phyloP scores from a whole-genome alignment of 2,888 invertebrate genomes.

The Pseudococcus jackbeardsleyi region DNA sequence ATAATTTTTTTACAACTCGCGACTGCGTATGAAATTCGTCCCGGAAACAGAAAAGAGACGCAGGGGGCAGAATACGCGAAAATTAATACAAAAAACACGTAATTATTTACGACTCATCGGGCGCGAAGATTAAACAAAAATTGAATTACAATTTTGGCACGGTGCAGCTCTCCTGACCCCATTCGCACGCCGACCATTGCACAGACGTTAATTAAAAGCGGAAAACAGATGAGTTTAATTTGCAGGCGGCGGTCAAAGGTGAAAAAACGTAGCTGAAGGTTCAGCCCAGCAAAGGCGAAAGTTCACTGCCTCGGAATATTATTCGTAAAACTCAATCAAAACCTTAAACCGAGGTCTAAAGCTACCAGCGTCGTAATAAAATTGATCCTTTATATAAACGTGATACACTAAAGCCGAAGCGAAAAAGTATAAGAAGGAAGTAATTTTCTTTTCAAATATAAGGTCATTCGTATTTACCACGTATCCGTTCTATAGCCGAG shows the following conservation, averaged over 20 bases:
- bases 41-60: not conserved
- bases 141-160: conserved; percentile 32
- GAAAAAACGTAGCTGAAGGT: not conserved
- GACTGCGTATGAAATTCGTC: not conserved
- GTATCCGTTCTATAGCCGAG: not conserved
- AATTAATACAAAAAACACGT: conserved; percentile 36
- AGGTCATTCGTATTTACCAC: conserved; percentile 41
- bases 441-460: conserved; percentile 37
- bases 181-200: not conserved
- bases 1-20: conserved; percentile 13
- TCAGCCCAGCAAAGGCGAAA: not conserved
- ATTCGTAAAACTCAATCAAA: conserved; percentile 48
- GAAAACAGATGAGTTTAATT: conserved; percentile 33
- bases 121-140: conserved; percentile 9
- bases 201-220: conserved; percentile 41
- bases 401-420: not conserved
- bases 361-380: conserved; percentile 16
- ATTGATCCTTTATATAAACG: conserved; percentile 34
- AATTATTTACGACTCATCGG: conserved; percentile 48
- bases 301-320: not conserved
- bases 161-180: not conserved
- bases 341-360: conserved; percentile 10
- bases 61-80: not conserved
- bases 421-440: conserved; percentile 21
- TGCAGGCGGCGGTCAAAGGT: not conserved